Conservation (phyloP, 2,113 vertebrate species). For the Callopanchax toddi region DNA sequence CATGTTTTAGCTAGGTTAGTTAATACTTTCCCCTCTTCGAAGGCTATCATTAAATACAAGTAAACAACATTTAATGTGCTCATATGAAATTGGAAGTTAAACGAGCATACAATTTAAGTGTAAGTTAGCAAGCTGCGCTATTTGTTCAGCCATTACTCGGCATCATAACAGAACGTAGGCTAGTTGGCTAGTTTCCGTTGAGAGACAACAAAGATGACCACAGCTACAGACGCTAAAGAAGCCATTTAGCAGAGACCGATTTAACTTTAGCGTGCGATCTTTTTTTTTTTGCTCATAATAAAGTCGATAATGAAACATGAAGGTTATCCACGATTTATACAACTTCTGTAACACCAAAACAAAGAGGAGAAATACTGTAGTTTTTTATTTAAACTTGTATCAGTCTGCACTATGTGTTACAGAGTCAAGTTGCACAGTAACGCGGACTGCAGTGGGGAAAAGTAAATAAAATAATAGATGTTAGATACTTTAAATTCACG, state of each 20-base stretch:
- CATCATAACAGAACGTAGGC: slow-evolving; percentile 76
- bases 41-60: neutral
- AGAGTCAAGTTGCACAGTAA: neutral
- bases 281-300: neutral
- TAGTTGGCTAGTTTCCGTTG: slow-evolving; percentile 57
- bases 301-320: too few species aligned
- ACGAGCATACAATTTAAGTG: neutral
- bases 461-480: neutral
- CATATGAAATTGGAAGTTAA: neutral
- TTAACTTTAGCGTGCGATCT: rapidly evolving
- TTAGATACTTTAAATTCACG: neutral
- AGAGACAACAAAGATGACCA: slow-evolving; percentile 68
- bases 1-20: slow-evolving; percentile 31
- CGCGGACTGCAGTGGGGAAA: neutral
- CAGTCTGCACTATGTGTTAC: neutral
- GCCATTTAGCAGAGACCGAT: neutral
- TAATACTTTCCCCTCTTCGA: neutral
- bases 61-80: neutral
- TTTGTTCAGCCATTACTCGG: slow-evolving; percentile 64
- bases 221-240: slow-evolving; percentile 1
- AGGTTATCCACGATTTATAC: neutral
- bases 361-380: slow-evolving; percentile 22
- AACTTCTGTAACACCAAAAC: slow-evolving; percentile 4
- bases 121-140: slow-evolving; percentile 13
- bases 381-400: slow-evolving; percentile 14